Base-by-base conservation (phyloP, 2,113 vertebrate genomes). In the Aplodontia rufa region DNA sequence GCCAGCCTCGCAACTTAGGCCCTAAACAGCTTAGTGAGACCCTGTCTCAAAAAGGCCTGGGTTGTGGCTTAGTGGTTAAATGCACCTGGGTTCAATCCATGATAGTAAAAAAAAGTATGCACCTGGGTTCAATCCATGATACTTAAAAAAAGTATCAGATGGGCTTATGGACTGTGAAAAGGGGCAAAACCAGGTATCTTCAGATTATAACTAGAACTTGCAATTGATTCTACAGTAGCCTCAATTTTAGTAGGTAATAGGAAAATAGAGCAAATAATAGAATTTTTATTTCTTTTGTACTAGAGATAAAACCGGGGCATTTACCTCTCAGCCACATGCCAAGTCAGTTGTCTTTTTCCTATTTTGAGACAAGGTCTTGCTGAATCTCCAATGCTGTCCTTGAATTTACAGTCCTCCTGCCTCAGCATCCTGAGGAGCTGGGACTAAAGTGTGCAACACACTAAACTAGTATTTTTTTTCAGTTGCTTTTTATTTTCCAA, bases 161-260 rank as follows among this genome's bases (percentile, higher is more conserved):
- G 28, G 12, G 28, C 9, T 58, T 80, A 85, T 2, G 40, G 13
- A 86, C 40, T 55, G 42, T 72, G 47, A 83, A 62, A 51, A 42
- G 20, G 49, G 22, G 2, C 51, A 86, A 78, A 88, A 83, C n/a
- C 28, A 82, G 81, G 30, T 60, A 53, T 68, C 81, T 96, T 64
- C 66, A 91, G 32, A 26, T 90, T 87, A 78, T 22, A 66, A 96
- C 68, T 78, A 78, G 32, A 72, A 96, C 69, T 72, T 75, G 35
- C 82, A 35, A 55, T 2, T 80, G 58, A 60, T 69, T 83, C 64
- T 76, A 55, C 19, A 84, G 53, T 74, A 94, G 79, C 76, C 88
- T 86, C 45, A 81, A 71, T 87, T 86, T 96, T 90, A 87, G 76
- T 32, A 2, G 78, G 13, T 68, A 58, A 85, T 60, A 12, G 42